Evolutionary conservation across 2,888 invertebrate species (phyloP).

Genomic region (Chirona hameri): DNA sequence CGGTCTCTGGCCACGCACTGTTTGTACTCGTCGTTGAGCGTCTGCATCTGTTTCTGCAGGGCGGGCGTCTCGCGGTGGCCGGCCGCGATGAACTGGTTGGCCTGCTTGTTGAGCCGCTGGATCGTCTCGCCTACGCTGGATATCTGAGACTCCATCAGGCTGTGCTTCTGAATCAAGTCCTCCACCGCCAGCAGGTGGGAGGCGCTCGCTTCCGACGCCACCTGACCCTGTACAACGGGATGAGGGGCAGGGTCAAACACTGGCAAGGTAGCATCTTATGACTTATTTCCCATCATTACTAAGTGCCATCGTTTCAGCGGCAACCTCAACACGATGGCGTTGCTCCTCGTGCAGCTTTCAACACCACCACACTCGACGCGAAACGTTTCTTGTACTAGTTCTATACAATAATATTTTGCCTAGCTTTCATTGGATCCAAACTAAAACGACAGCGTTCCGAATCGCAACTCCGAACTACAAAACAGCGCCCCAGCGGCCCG

Average conservation of each 20-base stretch:
- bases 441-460: too few relatives aligned
- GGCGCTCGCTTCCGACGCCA: constrained; percentile 82
- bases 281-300: too few relatives aligned
- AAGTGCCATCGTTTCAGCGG: too few relatives aligned
- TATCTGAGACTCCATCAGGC: constrained; percentile 84
- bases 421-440: too few relatives aligned
- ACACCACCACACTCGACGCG: too few relatives aligned
- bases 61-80: constrained; percentile 58
- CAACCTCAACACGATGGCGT: too few relatives aligned
- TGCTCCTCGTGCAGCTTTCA: too few relatives aligned
- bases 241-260: not conserved
- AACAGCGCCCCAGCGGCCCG: not conserved
- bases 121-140: constrained; percentile 83
- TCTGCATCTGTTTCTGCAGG: constrained; percentile 66
- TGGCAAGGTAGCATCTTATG: too few relatives aligned
- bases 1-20: constrained; percentile 52
- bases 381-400: too few relatives aligned
- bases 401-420: too few relatives aligned
- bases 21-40: constrained; percentile 72
- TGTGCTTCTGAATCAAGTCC: constrained; percentile 89
- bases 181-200: constrained; percentile 92
- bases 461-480: too few relatives aligned
- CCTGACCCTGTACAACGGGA: constrained; percentile 54
- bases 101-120: constrained; percentile 66
- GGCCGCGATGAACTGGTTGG: constrained; percentile 54